Evolutionary conservation across 2,797 vertebrate genomes (phyloP).

Genomic region (Girardinus metallicus): DNA sequence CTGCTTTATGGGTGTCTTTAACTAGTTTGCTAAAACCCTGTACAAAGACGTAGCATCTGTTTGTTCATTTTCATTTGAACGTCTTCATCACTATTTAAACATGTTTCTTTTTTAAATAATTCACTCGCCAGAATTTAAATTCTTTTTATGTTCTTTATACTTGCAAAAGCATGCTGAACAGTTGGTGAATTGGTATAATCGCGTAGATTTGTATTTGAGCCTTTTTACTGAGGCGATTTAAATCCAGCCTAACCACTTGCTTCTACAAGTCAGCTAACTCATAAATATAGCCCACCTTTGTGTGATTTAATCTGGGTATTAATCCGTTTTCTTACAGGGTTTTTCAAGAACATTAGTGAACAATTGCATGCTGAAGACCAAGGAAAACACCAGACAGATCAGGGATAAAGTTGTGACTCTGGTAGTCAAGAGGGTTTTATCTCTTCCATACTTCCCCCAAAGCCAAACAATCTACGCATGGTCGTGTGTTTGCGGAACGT

Average conservation of each 20-base stretch:
- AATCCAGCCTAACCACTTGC: not conserved
- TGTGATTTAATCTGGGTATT: not conserved
- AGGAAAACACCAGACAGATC: not conserved
- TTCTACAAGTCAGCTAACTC: not conserved
- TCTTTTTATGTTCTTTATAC: not conserved
- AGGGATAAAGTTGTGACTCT: not conserved
- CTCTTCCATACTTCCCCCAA: too few species aligned
- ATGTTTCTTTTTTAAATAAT: constrained; percentile 36
- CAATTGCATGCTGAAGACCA: not conserved
- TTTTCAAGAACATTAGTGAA: not conserved
- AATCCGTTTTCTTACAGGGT: not conserved
- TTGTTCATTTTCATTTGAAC: constrained; percentile 43
- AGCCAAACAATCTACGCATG: too few species aligned
- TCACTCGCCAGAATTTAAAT: not conserved
- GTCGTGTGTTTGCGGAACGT: too few species aligned
- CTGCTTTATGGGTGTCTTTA: constrained; percentile 34
- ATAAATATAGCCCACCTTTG: not conserved
- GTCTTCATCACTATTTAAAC: constrained; percentile 45
- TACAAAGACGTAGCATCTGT: constrained; percentile 33
- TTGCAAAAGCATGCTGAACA: not conserved
- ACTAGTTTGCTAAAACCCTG: constrained; percentile 56
- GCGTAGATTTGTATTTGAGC: not conserved
- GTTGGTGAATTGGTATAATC: not conserved
- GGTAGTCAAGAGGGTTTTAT: too few species aligned
- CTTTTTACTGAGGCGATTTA: not conserved